Conservation (phyloP, 2,113 vertebrate genomes). For the Varanus salvator region DNA sequence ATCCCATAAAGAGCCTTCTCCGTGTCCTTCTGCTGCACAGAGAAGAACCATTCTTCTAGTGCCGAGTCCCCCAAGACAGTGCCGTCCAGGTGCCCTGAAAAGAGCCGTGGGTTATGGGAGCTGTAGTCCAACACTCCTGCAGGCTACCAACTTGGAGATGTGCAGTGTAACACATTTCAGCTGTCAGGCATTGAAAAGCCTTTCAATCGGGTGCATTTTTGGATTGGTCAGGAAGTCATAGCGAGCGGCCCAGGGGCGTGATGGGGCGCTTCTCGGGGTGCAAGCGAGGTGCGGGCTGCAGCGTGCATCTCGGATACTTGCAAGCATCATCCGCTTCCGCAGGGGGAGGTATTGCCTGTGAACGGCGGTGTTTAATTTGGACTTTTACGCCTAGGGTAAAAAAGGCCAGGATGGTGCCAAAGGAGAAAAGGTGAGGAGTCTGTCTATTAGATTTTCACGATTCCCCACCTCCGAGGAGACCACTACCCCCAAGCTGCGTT, state of each 20-base stretch:
- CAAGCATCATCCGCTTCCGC: background rate
- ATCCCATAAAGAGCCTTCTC: too few relatives aligned
- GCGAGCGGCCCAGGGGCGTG: background rate
- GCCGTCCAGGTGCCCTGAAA: too few relatives aligned
- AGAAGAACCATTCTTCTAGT: too few relatives aligned
- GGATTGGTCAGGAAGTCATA: background rate
- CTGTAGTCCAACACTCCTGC: too few relatives aligned
- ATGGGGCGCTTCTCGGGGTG: background rate
- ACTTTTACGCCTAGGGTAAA: constrained; percentile 77
- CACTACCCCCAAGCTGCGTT: background rate
- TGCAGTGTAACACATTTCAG: too few relatives aligned
- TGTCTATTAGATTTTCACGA: background rate
- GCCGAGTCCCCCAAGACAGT: too few relatives aligned
- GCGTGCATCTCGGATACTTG: too few relatives aligned
- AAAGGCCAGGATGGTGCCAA: constrained; percentile 82
- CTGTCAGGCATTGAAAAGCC: too few relatives aligned
- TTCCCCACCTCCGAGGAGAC: background rate
- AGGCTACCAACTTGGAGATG: too few relatives aligned
- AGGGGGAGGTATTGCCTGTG: background rate
- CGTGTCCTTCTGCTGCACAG: too few relatives aligned
- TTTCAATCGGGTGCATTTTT: background rate
- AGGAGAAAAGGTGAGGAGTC: constrained; percentile 81
- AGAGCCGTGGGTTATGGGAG: too few relatives aligned
- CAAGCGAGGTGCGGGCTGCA: background rate
- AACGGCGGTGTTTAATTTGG: background rate